Percentiles rank a stretch among this genome's conserved stretches.
phyloP scores from a whole-genome alignment of 2,797 vertebrate species.

The Bradypodion pumilum region DNA sequence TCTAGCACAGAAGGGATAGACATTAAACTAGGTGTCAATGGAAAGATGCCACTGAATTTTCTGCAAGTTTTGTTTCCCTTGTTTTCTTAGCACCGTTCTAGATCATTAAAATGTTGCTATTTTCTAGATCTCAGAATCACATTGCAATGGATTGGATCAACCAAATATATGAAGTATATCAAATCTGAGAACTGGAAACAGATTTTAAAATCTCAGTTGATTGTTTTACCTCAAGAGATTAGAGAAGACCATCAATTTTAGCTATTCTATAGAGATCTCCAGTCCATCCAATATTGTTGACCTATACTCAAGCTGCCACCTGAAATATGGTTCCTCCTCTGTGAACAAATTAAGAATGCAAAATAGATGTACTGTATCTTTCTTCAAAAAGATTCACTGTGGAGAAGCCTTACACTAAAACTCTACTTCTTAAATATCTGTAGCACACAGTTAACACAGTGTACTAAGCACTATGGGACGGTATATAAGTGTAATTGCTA shows the following conservation, averaged over 20 bases:
- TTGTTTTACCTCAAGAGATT: neutral
- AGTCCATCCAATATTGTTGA: neutral
- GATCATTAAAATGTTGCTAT: no score
- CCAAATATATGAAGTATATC: neutral
- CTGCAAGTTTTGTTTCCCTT: neutral
- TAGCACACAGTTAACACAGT: neutral
- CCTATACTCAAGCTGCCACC: neutral
- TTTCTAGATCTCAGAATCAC: neutral
- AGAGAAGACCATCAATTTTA: neutral
- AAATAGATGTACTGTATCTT: neutral
- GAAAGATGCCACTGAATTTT: neutral
- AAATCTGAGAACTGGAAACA: neutral
- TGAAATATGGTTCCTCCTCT: neutral
- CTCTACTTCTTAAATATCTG: neutral
- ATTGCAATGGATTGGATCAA: neutral
- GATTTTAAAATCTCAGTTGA: neutral
- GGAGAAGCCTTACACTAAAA: neutral
- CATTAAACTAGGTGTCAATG: neutral
- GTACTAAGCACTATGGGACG: no score
- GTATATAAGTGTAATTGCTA: no score
- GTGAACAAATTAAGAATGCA: neutral
- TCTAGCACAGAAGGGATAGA: neutral
- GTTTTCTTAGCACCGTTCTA: constrained; percentile 7
- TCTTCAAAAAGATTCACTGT: neutral
- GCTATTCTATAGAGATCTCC: neutral